Evolutionary conservation across 2,113 vertebrate species (phyloP), one percentile per base, ranked within the genome.

Genomic region (Argyrosomus japonicus): DNA sequence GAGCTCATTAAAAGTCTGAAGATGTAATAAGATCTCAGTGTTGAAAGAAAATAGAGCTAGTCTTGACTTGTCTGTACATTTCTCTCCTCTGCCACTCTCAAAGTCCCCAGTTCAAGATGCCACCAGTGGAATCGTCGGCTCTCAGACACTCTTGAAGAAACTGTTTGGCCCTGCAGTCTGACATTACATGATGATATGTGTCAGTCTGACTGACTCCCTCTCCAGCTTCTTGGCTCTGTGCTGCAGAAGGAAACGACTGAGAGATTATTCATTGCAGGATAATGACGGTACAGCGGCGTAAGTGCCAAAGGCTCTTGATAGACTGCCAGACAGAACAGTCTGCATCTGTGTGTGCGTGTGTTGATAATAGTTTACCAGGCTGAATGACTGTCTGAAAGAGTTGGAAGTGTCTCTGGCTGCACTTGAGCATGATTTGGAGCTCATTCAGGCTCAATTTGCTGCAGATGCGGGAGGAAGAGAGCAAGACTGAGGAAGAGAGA

Each of bases 381-480:
- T 75, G 71, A 89, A 72, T 69, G 78, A 77, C 75, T 68, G 69
- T 82, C 68, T 87, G 81, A 77, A 83, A 85, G 81, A 84, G 85
- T 79, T 89, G 80, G 75, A 91, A 84, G 82, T 86, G 86, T 88
- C 77, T 79, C 77, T 64, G 85, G 86, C 83, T 85, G 88, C 87
- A 87, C 89, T 91, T 85, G 75, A 88, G 85, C 67, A 79, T 88
- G 78, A 90, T 92, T 89, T 90, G 85, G 79, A 83, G 72, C 86
- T 88, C 81, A 75, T 86, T 91, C 79, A 89, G 84, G 87, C 79
- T 83, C 71, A 74, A 87, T 88, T 90, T 82, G 79, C 61, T 63
- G 68, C 67, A 68, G n/a, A 73, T 40, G 69, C 17, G 21, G 48
- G 23, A 62, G 63, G 82, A 56, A 32, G 43, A 51, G 75, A 67